phyloP scores from a whole-genome alignment of 1,140 invertebrate species.

The Euglossa dilemma region DNA sequence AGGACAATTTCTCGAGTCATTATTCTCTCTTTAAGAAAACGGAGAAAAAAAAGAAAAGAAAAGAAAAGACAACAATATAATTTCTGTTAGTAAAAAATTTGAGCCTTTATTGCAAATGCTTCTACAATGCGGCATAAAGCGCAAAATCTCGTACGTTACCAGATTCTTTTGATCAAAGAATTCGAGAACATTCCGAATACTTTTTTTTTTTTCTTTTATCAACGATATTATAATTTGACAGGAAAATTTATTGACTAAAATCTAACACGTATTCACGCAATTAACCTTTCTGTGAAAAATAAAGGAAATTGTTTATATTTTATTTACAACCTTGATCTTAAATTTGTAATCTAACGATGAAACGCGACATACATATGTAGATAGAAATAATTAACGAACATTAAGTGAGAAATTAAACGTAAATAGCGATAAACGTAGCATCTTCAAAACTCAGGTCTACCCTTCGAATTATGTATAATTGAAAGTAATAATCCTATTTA shows the following conservation, averaged over 20 bases:
- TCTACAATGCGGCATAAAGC: not conserved
- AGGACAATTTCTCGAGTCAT: not conserved
- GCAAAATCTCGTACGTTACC: not conserved
- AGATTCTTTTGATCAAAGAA: not conserved
- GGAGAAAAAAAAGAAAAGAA: not conserved
- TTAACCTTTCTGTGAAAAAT: conserved; percentile 24
- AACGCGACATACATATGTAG: not conserved
- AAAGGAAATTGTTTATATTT: not conserved
- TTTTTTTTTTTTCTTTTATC: not conserved
- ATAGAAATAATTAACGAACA: not conserved
- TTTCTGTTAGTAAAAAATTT: not conserved
- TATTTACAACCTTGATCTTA: not conserved
- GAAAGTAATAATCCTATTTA: not conserved
- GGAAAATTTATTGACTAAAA: not conserved
- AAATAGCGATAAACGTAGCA: not conserved
- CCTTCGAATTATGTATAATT: not conserved
- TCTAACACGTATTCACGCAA: not conserved
- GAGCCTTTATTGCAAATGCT: not conserved
- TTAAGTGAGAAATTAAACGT: not conserved
- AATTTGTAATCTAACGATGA: not conserved
- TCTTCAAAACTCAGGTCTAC: not conserved
- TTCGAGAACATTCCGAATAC: not conserved
- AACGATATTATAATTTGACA: not conserved
- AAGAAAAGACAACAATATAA: not conserved
- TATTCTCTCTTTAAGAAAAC: not conserved